phyloP scores from a whole-genome alignment of 2,113 vertebrate genomes.

The Carlito syrichta region DNA sequence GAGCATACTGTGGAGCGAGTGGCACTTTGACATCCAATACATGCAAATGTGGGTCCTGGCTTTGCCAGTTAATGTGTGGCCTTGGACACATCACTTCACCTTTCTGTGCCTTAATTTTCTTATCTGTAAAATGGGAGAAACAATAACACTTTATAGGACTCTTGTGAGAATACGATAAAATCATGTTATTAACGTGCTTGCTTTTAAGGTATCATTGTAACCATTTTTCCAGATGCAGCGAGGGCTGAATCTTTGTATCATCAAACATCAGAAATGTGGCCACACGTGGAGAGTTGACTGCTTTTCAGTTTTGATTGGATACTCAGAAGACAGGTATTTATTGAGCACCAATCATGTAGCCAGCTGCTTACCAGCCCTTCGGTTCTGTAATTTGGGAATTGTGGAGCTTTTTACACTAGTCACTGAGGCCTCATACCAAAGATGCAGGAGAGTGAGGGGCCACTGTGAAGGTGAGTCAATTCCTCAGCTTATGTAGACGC shows the following conservation, averaged over 20 bases:
- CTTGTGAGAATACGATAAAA: not conserved
- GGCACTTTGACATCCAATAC: not conserved
- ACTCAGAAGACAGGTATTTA: not conserved
- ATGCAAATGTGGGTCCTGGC: not conserved
- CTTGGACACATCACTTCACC: not conserved
- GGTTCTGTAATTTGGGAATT: not conserved
- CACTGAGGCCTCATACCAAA: not conserved
- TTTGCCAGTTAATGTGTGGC: not conserved
- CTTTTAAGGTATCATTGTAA: not conserved
- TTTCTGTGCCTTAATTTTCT: not conserved
- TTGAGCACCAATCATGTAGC: not conserved
- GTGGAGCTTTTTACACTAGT: not conserved
- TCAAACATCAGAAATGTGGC: not conserved
- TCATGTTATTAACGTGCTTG: not conserved
- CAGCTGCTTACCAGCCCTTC: not conserved
- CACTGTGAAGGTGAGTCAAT: not conserved
- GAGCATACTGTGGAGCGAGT: fast-evolving
- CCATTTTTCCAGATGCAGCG: not conserved
- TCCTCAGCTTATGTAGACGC: not conserved
- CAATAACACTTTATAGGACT: not conserved
- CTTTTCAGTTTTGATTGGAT: not conserved
- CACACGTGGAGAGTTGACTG: fast-evolving
- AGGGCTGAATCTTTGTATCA: not conserved
- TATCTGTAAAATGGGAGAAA: not conserved
- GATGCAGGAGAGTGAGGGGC: no score